Conservation (phyloP, 2,797 vertebrate genomes). For the Agapornis canus region DNA sequence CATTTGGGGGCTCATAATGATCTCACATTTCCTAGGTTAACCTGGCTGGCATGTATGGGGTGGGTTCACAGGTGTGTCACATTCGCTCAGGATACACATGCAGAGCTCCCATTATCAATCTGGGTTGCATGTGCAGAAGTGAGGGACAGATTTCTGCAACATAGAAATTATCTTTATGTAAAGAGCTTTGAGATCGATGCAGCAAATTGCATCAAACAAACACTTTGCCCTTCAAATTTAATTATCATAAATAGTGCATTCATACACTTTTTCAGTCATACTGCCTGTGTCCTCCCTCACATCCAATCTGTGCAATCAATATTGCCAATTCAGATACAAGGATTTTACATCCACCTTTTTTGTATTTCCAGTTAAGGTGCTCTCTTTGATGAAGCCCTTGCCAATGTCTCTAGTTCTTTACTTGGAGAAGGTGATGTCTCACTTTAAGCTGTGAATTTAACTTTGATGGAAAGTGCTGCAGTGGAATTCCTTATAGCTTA, state of each 20-base stretch:
- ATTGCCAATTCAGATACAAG: not conserved
- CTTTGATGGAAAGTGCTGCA: not conserved
- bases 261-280: not conserved
- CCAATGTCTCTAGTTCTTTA: not conserved
- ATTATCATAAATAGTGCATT: not conserved
- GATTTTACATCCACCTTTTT: not conserved
- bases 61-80: not conserved
- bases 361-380: not conserved
- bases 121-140: not conserved
- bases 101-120: not conserved
- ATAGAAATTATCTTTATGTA: not conserved
- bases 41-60: not conserved
- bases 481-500: not conserved
- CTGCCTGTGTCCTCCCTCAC: not conserved
- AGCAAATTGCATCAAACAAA: not conserved
- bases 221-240: not conserved
- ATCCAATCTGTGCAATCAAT: not conserved
- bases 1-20: not conserved
- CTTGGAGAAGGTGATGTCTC: not conserved
- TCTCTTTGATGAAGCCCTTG: not conserved
- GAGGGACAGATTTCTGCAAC: not conserved
- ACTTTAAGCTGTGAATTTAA: not conserved
- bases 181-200: not conserved
- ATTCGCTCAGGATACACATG: fast-evolving
- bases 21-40: not conserved